Conservation (phyloP, 2,113 vertebrate genomes). For the Syrrhaptes paradoxus region DNA sequence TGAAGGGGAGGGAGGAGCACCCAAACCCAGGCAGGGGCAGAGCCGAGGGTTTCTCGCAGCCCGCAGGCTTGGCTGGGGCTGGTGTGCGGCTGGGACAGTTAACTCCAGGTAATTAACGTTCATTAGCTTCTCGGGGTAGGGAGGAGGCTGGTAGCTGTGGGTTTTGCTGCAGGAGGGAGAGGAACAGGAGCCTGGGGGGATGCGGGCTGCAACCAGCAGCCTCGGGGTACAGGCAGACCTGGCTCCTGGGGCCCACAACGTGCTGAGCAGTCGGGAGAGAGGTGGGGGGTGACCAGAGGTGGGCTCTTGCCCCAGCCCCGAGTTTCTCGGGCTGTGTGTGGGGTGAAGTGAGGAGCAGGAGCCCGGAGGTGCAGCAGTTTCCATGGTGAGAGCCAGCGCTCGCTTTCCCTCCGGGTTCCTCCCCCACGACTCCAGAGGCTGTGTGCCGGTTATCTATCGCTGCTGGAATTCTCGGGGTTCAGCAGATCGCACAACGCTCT, state of each 20-base stretch:
- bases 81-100: not conserved
- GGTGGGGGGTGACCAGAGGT: not conserved
- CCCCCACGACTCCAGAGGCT: not conserved
- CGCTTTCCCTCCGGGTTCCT: not conserved
- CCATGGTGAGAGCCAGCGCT: not conserved
- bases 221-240: too few relatives aligned
- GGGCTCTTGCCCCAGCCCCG: not conserved
- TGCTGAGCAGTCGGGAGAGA: not conserved
- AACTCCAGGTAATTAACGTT: too few relatives aligned
- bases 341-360: not conserved
- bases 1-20: too few relatives aligned
- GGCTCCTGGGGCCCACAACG: too few relatives aligned
- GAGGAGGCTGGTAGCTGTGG: not conserved
- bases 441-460: not conserved
- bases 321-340: accelerated
- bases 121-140: not conserved
- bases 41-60: too few relatives aligned
- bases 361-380: not conserved
- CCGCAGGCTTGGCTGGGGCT: not conserved
- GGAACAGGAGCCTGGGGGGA: not conserved
- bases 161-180: not conserved
- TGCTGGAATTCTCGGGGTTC: not conserved
- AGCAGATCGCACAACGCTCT: not conserved
- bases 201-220: not conserved
- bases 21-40: too few relatives aligned